Base-by-base conservation (phyloP, 2,888 invertebrate genomes). In the Chaetogeoica ovagalla region DNA sequence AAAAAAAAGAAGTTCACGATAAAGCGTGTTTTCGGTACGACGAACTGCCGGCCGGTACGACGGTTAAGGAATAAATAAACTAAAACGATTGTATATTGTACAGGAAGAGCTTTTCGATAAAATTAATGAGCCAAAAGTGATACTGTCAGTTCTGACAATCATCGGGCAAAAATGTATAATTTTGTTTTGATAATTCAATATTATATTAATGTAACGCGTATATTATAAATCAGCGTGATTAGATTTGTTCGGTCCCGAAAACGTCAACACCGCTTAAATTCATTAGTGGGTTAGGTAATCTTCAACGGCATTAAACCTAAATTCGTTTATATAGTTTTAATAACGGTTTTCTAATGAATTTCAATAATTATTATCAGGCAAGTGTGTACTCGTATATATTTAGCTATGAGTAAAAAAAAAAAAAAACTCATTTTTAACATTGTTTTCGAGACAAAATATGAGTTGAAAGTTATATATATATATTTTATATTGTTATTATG, bases 121-220 rank as follows among this genome's bases (percentile, higher is more conserved):
- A 19, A 48, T 43, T 65, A 62, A 15, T 52, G 9, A 17, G 39
- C 0, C 39, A 75, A 57, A 57, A 39, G 39, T 21, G 65, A 75
- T 75, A 30, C 43, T 7, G 30, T 63, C 52, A 73, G 37, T 73
- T 21, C n/a, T n/a, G n/a, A 57, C 66, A 65, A 66, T 66, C 39
- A 66, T 66, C 55, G 57, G 57, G 17, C 11, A 55, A 65, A 39
- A 43, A 5, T 2, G 2, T n/a, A 39, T 19, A 75, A 75, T 66
- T 57, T 65, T 57, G 65, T 75, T 75, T 57, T 21, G 74, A 37
- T 15, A 57, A 75, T 75, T 75, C 48, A 11, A 15, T 48, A 48
- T 11, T 11, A 11, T 3, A 48, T 9, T 48, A 13, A 15, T 48
- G 13, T 3, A 15, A 3, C 1, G 48, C 13, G 11, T 11, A 13